Evolutionary conservation across 2,888 invertebrate species (phyloP), one percentile per base, ranked within the genome.

Genomic region (Eupithecia vulgata): DNA sequence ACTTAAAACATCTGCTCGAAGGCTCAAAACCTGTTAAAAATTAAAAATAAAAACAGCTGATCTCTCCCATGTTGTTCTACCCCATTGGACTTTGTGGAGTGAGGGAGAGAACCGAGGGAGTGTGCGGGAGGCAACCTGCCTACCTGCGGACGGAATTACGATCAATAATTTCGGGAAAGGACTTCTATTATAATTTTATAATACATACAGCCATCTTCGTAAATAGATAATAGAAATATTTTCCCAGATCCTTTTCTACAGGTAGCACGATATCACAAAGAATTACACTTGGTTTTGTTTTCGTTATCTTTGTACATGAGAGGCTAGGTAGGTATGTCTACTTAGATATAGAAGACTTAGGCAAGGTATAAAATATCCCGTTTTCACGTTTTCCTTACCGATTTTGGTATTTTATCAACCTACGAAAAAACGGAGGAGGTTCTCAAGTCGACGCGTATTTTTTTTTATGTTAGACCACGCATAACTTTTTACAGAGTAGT

Each of bases 1-100:
- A 74, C 45, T 42, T 35, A 70, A 71, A 72, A 78, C 80, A 80
- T 76, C 80, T 79, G 80, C 72, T 21, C 71, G 65, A 68, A 35
- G 35, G 17, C 30, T 61, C 62, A n/a, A n/a, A 76, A 81, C 80
- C 80, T 79, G 76, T 76, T 64, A 75, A 70, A 71, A 73, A 67
- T 76, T 64, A 75, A 70, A 71, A 73, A 67, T 68, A 76, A 75
- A 70, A 79, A 77, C 79, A 79, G 80, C 79, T 79, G 80, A 76
- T 65, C 6, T 45, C 0, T 17, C 48, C 69, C 35, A 45, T 77
- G 73, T 25, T 45, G 69, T 48, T 77, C 73, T 15, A 12, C 45
- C 70, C 5, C 34, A 25, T 1, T 12, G 10, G 15, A 17, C 35
- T 5, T n/a, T 35, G 35, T n/a, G 52, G 78, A 42, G 73, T 35